A percentile compares a stretch with the other conserved stretches of the same genome.
Evolutionary conservation across 2,888 invertebrate species (phyloP).

Genomic region (Agrypnus murinus): DNA sequence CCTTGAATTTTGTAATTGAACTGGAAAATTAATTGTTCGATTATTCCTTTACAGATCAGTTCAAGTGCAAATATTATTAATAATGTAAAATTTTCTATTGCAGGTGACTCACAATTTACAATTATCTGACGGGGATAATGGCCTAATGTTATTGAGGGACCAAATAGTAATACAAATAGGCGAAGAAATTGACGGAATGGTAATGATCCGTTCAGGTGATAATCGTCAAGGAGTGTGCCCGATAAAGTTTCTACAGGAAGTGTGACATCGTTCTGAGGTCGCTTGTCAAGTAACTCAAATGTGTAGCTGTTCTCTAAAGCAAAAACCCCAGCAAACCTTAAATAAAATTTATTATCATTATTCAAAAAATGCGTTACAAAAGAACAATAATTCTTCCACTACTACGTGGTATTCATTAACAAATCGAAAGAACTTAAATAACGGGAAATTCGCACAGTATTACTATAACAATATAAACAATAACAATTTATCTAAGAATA

Average conservation of each 20-base stretch:
- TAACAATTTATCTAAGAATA: slow-evolving; percentile 66
- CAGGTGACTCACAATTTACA: slow-evolving; percentile 84
- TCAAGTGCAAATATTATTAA: too few species aligned
- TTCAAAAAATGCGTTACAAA: slow-evolving; percentile 60
- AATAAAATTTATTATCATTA: slow-evolving; percentile 67
- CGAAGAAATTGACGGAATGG: slow-evolving; percentile 94
- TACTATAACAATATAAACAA: slow-evolving; percentile 69
- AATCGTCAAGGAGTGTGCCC: slow-evolving; percentile 96
- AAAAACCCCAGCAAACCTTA: slow-evolving; percentile 54
- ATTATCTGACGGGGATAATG: slow-evolving; percentile 89
- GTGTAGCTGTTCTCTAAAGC: slow-evolving; percentile 61
- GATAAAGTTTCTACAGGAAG: slow-evolving; percentile 94
- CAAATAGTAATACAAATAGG: slow-evolving; percentile 96
- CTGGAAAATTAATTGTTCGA: too few species aligned
- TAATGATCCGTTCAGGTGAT: slow-evolving; percentile 93
- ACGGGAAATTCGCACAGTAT: slow-evolving; percentile 65
- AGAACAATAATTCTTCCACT: slow-evolving; percentile 58
- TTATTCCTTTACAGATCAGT: too few species aligned
- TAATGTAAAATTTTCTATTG: slow-evolving; percentile 5
- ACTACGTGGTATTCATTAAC: slow-evolving; percentile 60
- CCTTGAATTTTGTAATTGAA: too few species aligned
- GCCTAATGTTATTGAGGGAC: slow-evolving; percentile 88
- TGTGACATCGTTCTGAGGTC: slow-evolving; percentile 82
- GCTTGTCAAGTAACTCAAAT: slow-evolving; percentile 65
- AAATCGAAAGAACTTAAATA: slow-evolving; percentile 65